Conservation (phyloP, 2,797 vertebrate genomes). For the Ficedula albicollis region DNA sequence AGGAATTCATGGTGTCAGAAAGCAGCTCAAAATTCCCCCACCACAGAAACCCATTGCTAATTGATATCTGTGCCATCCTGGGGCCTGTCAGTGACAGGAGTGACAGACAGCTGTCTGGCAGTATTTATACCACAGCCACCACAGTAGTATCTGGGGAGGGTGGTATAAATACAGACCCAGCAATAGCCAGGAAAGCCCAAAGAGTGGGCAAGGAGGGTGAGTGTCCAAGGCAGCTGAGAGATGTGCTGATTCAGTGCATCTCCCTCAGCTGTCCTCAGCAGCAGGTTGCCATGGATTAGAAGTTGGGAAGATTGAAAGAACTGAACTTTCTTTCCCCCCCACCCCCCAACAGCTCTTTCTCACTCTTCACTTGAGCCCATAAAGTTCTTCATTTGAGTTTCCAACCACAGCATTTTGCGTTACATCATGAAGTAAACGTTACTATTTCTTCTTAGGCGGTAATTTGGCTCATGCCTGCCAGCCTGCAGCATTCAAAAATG, state of each 20-base stretch:
- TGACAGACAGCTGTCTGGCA: not conserved
- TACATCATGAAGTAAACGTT: not conserved
- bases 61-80: not conserved
- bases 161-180: not conserved
- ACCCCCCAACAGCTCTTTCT: not conserved
- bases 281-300: not conserved
- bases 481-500: not conserved
- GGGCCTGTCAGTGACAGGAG: not conserved
- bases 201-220: not conserved
- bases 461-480: not conserved
- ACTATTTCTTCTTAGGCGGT: not conserved
- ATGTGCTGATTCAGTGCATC: not conserved
- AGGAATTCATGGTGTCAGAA: not conserved
- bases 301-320: not conserved
- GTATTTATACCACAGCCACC: not conserved
- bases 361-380: not conserved
- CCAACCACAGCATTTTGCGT: accelerated
- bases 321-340: not conserved
- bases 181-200: conserved; percentile 24
- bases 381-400: not conserved
- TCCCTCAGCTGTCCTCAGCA: conserved; percentile 35
- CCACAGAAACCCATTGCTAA: not conserved
- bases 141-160: not conserved
- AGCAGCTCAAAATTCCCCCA: not conserved
- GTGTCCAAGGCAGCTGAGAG: conserved; percentile 43